Percentiles rank a stretch among this genome's conserved stretches.
Evolutionary conservation across 2,113 vertebrate genomes (phyloP).

Genomic region (Mirza zaza): DNA sequence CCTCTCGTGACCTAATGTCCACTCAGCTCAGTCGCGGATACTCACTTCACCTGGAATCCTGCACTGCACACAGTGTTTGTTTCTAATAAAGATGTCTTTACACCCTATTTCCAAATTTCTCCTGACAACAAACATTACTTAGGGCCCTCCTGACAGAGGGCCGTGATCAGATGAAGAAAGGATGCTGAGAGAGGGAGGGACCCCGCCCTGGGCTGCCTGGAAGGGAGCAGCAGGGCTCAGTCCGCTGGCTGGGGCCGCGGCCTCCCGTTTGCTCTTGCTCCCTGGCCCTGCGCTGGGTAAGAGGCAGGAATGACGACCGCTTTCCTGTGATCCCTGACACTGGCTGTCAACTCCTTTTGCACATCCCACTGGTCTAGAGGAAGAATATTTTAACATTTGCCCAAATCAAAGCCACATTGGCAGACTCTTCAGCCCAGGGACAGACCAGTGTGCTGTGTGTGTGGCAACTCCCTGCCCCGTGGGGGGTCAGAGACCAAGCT

Average conservation of each 20-base stretch:
- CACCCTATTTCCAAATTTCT: background rate
- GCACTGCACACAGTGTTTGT: accelerated
- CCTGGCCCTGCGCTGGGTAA: background rate
- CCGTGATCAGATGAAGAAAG: background rate
- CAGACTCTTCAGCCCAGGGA: background rate
- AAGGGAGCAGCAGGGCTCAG: background rate
- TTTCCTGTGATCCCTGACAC: background rate
- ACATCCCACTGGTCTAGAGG: background rate
- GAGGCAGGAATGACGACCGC: background rate
- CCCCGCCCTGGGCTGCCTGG: too few species aligned
- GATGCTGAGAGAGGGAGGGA: too few species aligned
- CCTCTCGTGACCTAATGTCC: background rate
- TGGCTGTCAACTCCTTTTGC: background rate
- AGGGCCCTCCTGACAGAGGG: accelerated
- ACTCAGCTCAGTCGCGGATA: background rate
- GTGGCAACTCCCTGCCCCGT: too few species aligned
- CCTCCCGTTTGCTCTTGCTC: too few species aligned
- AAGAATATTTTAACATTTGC: background rate
- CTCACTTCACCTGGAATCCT: background rate
- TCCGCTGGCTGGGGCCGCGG: background rate
- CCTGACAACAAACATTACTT: accelerated
- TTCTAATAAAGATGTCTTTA: background rate
- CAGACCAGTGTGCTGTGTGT: accelerated
- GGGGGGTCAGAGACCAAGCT: background rate
- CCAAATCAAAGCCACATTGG: background rate